Conservation (phyloP, 23 tunicate genomes). For the Trididemnum clinides region DNA sequence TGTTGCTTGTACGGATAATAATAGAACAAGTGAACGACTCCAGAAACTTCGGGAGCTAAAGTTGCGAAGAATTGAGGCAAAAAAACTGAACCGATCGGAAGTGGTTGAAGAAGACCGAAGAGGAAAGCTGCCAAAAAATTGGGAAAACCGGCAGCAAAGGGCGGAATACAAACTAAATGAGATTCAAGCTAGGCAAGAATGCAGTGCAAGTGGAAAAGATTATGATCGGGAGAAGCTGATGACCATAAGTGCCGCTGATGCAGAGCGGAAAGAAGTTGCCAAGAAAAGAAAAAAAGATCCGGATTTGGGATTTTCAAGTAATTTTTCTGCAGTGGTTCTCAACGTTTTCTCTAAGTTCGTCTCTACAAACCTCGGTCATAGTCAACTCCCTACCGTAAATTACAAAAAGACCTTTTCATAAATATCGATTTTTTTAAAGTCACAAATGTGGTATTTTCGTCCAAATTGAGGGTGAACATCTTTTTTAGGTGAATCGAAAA, state of each 20-base stretch:
- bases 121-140: slow-evolving; percentile 78
- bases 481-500: too few species aligned
- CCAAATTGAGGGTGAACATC: too few species aligned
- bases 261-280: slow-evolving; percentile 52
- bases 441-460: too few species aligned
- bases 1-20: not conserved
- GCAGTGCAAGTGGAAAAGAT: slow-evolving; percentile 69
- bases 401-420: too few species aligned
- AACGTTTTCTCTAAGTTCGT: too few species aligned
- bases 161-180: slow-evolving; percentile 89
- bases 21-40: not conserved
- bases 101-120: slow-evolving; percentile 90
- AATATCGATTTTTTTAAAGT: too few species aligned
- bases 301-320: slow-evolving; percentile 86
- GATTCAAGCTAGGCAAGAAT: slow-evolving; percentile 61
- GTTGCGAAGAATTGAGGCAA: slow-evolving; percentile 56
- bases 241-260: slow-evolving; percentile 71
- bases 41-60: slow-evolving; percentile 51
- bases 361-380: too few species aligned
- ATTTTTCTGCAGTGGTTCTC: not conserved
- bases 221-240: slow-evolving; percentile 69
- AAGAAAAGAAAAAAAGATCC: slow-evolving; percentile 71
- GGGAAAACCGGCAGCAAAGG: slow-evolving; percentile 72
- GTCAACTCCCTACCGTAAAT: too few species aligned
- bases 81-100: slow-evolving; percentile 73